Conservation (phyloP, 2,797 vertebrate genomes). For the Phylloscopus collybita region DNA sequence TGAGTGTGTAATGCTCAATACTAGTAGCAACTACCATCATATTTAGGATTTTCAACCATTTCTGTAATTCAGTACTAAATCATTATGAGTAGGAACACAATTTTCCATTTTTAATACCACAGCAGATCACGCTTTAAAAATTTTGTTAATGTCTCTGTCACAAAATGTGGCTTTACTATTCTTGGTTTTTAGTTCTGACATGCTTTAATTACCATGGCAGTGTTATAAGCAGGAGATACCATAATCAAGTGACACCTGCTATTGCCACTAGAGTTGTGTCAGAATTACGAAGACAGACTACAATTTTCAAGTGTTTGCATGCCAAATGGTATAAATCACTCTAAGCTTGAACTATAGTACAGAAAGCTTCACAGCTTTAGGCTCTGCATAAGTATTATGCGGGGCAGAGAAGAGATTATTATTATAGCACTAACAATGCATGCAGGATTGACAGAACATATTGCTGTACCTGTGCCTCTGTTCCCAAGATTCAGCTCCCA, state of each 20-base stretch:
- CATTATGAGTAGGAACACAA: constrained; percentile 44
- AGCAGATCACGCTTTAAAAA: constrained; percentile 44
- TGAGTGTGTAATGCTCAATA: constrained; percentile 16
- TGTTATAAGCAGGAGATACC: neutral
- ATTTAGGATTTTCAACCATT: constrained; percentile 59
- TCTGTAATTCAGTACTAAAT: constrained; percentile 63
- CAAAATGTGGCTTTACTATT: neutral
- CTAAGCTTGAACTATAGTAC: neutral
- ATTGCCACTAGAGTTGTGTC: neutral
- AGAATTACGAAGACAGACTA: neutral
- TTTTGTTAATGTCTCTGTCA: constrained; percentile 26
- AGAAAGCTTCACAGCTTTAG: neutral
- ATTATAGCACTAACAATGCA: neutral
- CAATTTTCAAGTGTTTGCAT: constrained; percentile 24
- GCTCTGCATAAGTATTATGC: neutral
- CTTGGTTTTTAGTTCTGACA: constrained; percentile 24
- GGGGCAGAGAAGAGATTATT: neutral
- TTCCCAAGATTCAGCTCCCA: constrained; percentile 1
- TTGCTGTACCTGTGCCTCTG: neutral
- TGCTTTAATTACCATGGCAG: constrained; percentile 20
- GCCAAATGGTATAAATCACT: neutral
- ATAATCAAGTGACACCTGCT: neutral
- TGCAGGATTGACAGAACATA: neutral
- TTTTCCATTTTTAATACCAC: constrained; percentile 50
- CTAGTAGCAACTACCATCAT: neutral